phyloP scores from a whole-genome alignment of 2,113 vertebrate species.

The Mormyrus lacerda region DNA sequence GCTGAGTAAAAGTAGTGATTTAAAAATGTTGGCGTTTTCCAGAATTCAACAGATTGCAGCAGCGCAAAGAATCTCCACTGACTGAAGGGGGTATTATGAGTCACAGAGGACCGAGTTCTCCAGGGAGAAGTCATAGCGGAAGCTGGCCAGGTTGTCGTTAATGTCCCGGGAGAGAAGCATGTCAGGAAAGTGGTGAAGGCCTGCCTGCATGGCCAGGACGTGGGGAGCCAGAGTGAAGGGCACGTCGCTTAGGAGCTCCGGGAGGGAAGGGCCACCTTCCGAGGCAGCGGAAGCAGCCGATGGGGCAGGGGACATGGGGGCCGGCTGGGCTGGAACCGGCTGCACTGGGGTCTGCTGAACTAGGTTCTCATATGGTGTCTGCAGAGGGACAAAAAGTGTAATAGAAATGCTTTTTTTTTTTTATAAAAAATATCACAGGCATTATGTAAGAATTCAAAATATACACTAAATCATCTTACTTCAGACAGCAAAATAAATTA shows the following conservation, averaged over 20 bases:
- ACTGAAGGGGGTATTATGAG: slow-evolving; percentile 38
- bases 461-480: background rate
- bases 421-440: background rate
- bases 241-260: slow-evolving; percentile 80
- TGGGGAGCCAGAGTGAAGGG: slow-evolving; percentile 91
- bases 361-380: background rate
- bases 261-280: slow-evolving; percentile 54
- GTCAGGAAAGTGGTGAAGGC: slow-evolving; percentile 61
- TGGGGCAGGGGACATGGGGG: slow-evolving; percentile 26
- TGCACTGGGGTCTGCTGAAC: slow-evolving; percentile 25
- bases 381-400: background rate
- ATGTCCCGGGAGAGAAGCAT: slow-evolving; percentile 64
- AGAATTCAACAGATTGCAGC: background rate
- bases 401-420: background rate
- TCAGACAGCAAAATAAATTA: background rate
- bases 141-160: slow-evolving; percentile 71
- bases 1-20: background rate
- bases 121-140: slow-evolving; percentile 90
- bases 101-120: slow-evolving; percentile 89
- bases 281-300: slow-evolving; percentile 28
- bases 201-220: slow-evolving; percentile 70
- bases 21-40: background rate
- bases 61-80: background rate
- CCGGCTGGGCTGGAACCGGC: slow-evolving; percentile 17
- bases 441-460: background rate